phyloP scores from a whole-genome alignment of 1,140 invertebrate species.

The Brachionus rotundiformis region DNA sequence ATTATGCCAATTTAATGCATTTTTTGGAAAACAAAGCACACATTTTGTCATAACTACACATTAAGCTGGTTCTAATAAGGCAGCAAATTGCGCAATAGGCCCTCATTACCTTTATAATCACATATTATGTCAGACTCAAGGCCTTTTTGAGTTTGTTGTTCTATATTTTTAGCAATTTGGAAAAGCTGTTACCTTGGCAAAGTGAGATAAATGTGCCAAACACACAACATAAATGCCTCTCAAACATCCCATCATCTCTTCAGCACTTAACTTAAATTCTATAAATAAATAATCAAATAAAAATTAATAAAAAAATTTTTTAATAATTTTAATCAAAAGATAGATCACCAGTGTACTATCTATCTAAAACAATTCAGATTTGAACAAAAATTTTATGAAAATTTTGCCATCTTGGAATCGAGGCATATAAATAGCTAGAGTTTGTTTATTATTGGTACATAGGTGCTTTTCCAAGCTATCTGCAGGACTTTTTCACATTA shows the following conservation, averaged over 20 bases:
- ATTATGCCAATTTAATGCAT: constrained; percentile 8
- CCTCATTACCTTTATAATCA: neutral
- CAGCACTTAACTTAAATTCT: too few species aligned
- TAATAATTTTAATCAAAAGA: too few species aligned
- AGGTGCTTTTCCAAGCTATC: neutral
- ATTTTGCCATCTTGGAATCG: too few species aligned
- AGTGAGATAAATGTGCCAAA: too few species aligned
- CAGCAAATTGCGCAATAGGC: neutral
- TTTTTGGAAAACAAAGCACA: neutral
- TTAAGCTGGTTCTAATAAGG: neutral
- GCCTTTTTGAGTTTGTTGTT: neutral
- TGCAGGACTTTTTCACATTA: neutral
- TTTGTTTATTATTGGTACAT: neutral
- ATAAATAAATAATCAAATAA: too few species aligned
- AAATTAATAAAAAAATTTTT: too few species aligned
- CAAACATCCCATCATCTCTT: too few species aligned
- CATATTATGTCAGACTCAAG: neutral
- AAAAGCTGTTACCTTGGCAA: neutral
- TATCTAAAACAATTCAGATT: too few species aligned
- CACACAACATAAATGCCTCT: too few species aligned
- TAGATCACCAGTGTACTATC: too few species aligned
- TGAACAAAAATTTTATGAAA: too few species aligned
- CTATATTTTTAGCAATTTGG: neutral
- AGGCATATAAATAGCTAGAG: too few species aligned
- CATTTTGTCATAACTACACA: neutral